Evolutionary conservation across 2,888 invertebrate species (phyloP).

Genomic region (Callinectes sapidus): DNA sequence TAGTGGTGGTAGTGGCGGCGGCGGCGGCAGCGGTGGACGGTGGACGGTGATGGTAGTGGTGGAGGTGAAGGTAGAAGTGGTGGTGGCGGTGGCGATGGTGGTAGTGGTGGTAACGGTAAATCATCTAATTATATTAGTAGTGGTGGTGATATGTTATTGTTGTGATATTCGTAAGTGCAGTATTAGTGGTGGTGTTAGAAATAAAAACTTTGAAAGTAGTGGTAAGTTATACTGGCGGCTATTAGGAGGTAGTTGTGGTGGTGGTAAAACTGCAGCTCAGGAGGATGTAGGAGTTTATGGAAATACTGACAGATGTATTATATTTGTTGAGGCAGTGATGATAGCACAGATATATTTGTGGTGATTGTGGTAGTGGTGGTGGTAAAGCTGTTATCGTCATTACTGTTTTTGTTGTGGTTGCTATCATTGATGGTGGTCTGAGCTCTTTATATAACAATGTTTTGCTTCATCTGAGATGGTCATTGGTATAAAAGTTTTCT

Average conservation of each 20-base stretch:
- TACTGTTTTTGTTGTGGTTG: neutral
- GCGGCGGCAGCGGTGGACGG: neutral
- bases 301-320: neutral
- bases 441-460: neutral
- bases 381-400: neutral
- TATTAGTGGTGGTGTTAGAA: neutral
- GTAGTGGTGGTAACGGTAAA: neutral
- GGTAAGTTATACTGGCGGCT: neutral
- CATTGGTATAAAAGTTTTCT: neutral
- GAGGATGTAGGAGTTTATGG: neutral
- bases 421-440: neutral
- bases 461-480: neutral
- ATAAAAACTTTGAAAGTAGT: neutral
- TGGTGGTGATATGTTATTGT: neutral
- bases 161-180: neutral
- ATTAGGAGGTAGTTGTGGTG: neutral
- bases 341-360: neutral
- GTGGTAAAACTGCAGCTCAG: neutral
- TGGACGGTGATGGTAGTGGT: neutral
- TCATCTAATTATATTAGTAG: neutral
- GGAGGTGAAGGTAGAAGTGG: too few relatives aligned
- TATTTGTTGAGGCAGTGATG: neutral
- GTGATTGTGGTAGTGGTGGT: neutral
- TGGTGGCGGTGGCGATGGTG: neutral
- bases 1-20: constrained; percentile 6